phyloP scores from a whole-genome alignment of 2,113 vertebrate genomes.

The Nannobrachium achirus region DNA sequence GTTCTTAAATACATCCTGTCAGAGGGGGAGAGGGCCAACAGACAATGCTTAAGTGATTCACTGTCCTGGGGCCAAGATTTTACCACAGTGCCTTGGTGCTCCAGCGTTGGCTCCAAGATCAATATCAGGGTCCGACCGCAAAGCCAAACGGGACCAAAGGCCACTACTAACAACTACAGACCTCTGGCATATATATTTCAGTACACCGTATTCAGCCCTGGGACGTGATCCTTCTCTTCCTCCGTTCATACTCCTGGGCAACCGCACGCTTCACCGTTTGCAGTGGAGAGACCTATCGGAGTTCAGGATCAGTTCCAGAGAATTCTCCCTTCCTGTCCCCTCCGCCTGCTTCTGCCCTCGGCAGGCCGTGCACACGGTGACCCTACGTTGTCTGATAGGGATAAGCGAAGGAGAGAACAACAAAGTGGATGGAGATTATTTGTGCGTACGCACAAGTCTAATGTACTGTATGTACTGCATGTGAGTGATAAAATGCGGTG shows the following conservation, averaged over 20 bases:
- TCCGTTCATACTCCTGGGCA: conserved; percentile 7
- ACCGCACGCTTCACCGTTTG: conserved; percentile 12
- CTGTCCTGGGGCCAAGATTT: conserved; percentile 7
- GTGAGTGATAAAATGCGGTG: background rate
- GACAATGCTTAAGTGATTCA: conserved; percentile 20
- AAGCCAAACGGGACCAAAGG: conserved; percentile 14
- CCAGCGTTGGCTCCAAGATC: conserved; percentile 31
- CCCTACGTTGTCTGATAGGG: conserved; percentile 21
- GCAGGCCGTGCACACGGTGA: conserved; percentile 33
- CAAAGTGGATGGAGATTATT: conserved; percentile 18
- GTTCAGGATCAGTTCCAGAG: conserved; percentile 42
- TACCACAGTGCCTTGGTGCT: conserved; percentile 23
- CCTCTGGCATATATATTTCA: background rate
- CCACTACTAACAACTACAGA: background rate
- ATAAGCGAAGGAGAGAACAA: conserved; percentile 32
- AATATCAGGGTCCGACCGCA: conserved; percentile 29
- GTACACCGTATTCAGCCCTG: background rate
- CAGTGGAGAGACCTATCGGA: conserved; percentile 31
- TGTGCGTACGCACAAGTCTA: too few species aligned
- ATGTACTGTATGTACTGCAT: too few species aligned
- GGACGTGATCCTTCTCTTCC: background rate
- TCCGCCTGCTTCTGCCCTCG: conserved; percentile 1
- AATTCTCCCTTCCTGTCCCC: conserved; percentile 43
- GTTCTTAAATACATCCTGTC: conserved; percentile 9
- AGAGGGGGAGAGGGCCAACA: conserved; percentile 6